Base-by-base conservation (phyloP, 2,888 invertebrate genomes). In the Drosophila birchii region DNA sequence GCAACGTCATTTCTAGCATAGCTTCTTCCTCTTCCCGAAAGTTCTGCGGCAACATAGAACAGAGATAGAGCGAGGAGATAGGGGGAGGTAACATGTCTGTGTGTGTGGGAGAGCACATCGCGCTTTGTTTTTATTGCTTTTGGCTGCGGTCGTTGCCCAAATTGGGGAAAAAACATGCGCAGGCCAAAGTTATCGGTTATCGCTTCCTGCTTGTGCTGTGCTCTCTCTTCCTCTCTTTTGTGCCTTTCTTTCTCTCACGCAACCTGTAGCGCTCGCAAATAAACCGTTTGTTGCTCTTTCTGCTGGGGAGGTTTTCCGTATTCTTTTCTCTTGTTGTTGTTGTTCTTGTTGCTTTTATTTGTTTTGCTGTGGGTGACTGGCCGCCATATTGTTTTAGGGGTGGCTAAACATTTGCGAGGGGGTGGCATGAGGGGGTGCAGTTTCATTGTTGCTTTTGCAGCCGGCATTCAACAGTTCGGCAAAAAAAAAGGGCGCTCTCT, bases 381-480 rank as follows among this genome's bases (percentile, higher is more conserved):
- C 74, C 86, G 88, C 88, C 85, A 88, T 86, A 82, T 84, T 84
- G 88, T 85, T 84, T 84, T 80, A 75, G 68, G 88, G 88, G 86
- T 76, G 82, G 78, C 71, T 78, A 70, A 56, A 43, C 53, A 69
- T 47, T 43, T 49, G 36, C 59, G n/a, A 36, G 23, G 18, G 43
- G 61, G 61, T 44, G 44, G 34, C 23, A 14, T 34, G 49, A 16
- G 60, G 73, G 78, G 78, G 78, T 82, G 86, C 78, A 78, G 74
- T 45, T 53, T 39, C 58, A 51, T 58, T 59, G 68, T 66, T 61
- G 63, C 51, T 62, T 53, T 51, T 39, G 58, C 44, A 66, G 55
- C 80, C 88, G 81, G 86, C 89, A 90, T 90, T 90, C 90, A 90
- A 90, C 90, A 90, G 90, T 90, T 90, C 90, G 88, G 89, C 86